Evolutionary conservation across 2,888 invertebrate genomes (phyloP).

Genomic region (Eilema sororculum): DNA sequence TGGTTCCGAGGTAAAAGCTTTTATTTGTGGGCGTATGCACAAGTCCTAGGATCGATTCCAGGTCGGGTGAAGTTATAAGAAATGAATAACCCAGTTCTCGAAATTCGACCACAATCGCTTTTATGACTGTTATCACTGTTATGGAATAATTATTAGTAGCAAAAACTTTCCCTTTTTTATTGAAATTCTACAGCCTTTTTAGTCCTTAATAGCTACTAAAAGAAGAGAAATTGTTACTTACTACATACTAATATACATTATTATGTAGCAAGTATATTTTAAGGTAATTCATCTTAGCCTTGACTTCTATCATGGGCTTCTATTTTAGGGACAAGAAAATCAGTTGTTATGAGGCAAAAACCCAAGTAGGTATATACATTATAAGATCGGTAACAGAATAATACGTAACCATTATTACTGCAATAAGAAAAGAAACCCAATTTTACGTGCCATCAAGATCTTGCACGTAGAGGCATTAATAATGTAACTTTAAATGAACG

Average conservation of each 20-base stretch:
- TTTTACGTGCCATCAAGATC: constrained; percentile 27
- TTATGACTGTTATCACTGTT: no score
- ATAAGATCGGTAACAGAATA: neutral
- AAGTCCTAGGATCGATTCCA: neutral
- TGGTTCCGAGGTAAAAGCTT: neutral
- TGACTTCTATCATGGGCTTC: neutral
- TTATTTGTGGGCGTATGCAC: neutral
- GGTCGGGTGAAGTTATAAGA: neutral
- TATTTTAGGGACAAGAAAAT: neutral
- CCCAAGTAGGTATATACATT: neutral
- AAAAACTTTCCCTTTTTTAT: no score
- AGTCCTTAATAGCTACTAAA: no score
- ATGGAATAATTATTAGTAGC: no score
- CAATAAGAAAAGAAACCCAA: constrained; percentile 26
- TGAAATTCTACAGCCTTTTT: no score
- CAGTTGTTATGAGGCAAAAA: no score
- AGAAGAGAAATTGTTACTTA: no score
- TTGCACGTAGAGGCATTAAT: constrained; percentile 43
- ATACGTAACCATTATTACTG: constrained; percentile 13
- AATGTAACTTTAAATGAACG: constrained; percentile 47
- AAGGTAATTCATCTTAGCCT: neutral
- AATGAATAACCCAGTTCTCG: no score
- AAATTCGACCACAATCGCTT: no score
- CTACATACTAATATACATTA: neutral
- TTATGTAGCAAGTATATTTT: neutral